Percentiles rank a stretch among this genome's conserved stretches.
Conservation (phyloP, 1,140 invertebrate genomes). For the Gonatopus flavifemur region DNA sequence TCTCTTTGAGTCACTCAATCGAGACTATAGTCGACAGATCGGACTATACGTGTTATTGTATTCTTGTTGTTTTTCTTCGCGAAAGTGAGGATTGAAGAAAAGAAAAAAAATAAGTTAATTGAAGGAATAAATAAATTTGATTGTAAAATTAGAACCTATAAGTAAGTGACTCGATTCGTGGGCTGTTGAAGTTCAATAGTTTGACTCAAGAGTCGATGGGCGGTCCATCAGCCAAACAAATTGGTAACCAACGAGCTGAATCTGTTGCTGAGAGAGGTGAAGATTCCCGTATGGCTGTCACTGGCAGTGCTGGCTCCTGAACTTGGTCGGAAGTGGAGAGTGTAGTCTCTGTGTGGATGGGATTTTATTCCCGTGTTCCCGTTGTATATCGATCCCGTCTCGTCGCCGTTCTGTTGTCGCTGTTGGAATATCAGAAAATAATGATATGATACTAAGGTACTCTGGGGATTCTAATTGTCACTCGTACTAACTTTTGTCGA, state of each 20-base stretch:
- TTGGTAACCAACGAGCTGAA: constrained; percentile 75
- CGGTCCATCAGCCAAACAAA: constrained; percentile 74
- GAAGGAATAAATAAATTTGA: no score
- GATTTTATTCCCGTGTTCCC: constrained; percentile 36
- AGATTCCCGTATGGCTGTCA: constrained; percentile 63
- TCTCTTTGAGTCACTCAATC: no score
- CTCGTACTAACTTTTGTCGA: constrained; percentile 73
- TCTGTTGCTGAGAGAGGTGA: constrained; percentile 74
- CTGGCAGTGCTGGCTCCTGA: constrained; percentile 41
- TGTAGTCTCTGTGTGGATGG: constrained; percentile 54
- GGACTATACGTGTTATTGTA: no score
- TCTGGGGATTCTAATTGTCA: not conserved
- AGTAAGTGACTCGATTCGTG: no score
- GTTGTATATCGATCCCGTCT: constrained; percentile 33
- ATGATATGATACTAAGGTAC: not conserved
- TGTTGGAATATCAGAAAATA: constrained; percentile 14
- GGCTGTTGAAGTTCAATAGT: no score
- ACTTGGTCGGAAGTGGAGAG: constrained; percentile 45
- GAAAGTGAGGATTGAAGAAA: no score
- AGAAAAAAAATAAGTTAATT: no score
- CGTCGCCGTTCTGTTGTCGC: constrained; percentile 40
- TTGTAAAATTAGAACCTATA: no score
- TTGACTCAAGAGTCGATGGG: no score
- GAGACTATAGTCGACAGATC: no score
- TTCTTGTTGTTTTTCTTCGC: no score